phyloP scores from a whole-genome alignment of 2,888 invertebrate species.

The Polymixis lichenea region DNA sequence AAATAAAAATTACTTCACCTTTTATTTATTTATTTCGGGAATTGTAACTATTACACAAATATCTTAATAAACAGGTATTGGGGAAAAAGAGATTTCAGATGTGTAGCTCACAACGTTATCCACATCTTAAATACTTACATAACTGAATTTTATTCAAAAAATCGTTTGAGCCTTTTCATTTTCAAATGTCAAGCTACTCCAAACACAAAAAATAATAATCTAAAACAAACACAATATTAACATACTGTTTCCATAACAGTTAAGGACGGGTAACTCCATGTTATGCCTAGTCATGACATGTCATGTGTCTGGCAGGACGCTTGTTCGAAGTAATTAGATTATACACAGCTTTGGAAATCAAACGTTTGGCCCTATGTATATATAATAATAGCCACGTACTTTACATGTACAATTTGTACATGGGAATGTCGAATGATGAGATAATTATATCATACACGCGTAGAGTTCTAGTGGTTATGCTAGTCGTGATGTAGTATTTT shows the following conservation, averaged over 20 bases:
- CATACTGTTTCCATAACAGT: slow-evolving; percentile 17
- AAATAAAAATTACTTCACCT: too few relatives aligned
- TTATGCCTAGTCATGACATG: slow-evolving; percentile 63
- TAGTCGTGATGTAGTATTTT: not conserved
- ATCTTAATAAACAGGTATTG: too few relatives aligned
- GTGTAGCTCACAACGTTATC: too few relatives aligned
- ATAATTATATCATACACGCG: not conserved
- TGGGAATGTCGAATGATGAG: not conserved
- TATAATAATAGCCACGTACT: not conserved
- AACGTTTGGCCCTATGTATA: slow-evolving; percentile 40
- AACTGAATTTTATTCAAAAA: too few relatives aligned
- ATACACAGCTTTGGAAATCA: slow-evolving; percentile 64
- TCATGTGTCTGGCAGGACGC: slow-evolving; percentile 63
- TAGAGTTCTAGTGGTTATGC: not conserved
- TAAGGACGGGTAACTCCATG: slow-evolving; percentile 56
- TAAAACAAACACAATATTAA: slow-evolving; percentile 1
- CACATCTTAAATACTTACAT: too few relatives aligned
- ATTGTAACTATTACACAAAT: too few relatives aligned
- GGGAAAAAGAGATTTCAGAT: too few relatives aligned
- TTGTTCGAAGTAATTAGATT: slow-evolving; percentile 72
- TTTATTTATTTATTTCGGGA: too few relatives aligned
- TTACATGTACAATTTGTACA: slow-evolving; percentile 19
- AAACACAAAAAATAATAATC: not conserved
- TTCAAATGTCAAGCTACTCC: not conserved
- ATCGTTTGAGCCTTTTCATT: too few relatives aligned